Conservation (phyloP, 2,888 invertebrate species). For the Uloborus plumipes region DNA sequence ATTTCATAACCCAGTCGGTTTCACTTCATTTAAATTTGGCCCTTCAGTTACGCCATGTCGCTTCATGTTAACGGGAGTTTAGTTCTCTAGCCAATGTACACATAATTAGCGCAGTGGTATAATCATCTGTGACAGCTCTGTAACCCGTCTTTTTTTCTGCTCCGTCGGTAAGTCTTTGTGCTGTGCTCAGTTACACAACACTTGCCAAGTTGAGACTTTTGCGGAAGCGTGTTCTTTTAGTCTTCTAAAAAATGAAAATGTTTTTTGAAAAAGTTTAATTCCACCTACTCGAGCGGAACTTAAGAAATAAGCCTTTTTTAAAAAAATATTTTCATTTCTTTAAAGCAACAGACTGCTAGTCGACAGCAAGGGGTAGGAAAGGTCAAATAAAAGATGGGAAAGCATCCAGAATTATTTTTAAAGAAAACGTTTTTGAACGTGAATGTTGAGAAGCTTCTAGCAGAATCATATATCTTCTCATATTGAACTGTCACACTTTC, state of each 20-base stretch:
- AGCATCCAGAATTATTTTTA: too few species aligned
- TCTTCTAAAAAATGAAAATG: background rate
- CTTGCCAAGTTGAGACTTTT: too few species aligned
- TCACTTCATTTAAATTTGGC: background rate
- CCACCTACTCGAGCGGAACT: constrained; percentile 40
- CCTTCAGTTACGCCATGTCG: background rate
- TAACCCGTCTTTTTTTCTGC: constrained; percentile 2
- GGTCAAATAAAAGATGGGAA: background rate
- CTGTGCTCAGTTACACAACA: constrained; percentile 15
- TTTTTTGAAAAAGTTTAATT: background rate
- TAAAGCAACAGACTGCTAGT: constrained; percentile 38
- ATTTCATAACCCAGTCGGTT: background rate
- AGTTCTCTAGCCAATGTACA: constrained; percentile 44
- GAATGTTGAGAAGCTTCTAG: too few species aligned
- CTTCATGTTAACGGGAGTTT: constrained; percentile 19
- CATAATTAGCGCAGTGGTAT: constrained; percentile 51
- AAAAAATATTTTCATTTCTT: constrained; percentile 7
- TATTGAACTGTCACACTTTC: too few species aligned
- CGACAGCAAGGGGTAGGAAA: constrained; percentile 12
- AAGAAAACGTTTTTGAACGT: too few species aligned
- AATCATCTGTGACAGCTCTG: constrained; percentile 41
- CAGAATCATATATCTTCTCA: too few species aligned
- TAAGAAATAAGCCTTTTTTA: constrained; percentile 5
- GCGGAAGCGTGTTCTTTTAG: too few species aligned
- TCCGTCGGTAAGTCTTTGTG: constrained; percentile 20